Evolutionary conservation across 2,797 vertebrate genomes (phyloP).

Genomic region (Crax fasciolata): DNA sequence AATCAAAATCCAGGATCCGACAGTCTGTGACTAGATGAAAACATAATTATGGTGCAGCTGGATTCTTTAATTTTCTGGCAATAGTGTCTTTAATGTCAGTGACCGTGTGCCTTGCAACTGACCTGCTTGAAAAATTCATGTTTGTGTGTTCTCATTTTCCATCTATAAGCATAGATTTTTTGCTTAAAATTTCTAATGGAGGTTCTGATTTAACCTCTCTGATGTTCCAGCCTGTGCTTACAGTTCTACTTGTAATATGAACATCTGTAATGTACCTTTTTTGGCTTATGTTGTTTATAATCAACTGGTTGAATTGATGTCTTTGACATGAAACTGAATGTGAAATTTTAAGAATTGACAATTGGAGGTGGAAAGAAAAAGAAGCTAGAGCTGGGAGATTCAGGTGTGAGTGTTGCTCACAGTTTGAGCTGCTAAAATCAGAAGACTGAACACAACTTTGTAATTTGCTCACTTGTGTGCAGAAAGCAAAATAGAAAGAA

Average conservation of each 20-base stretch:
- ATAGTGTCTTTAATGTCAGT: not conserved
- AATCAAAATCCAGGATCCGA: not conserved
- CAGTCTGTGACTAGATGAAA: not conserved
- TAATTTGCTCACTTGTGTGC: not conserved
- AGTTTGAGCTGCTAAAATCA: not conserved
- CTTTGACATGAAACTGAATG: not conserved
- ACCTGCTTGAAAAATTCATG: not conserved
- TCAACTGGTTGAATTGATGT: not conserved
- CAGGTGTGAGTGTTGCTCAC: not conserved
- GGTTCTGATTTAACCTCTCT: not conserved
- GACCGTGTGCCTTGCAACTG: not conserved
- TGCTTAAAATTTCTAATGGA: not conserved
- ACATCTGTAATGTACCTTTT: not conserved
- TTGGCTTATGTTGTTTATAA: not conserved
- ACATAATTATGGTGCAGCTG: not conserved
- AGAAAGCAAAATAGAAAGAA: not conserved
- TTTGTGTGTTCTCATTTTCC: not conserved
- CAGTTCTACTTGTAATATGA: not conserved
- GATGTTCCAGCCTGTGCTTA: not conserved
- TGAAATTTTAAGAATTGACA: not conserved
- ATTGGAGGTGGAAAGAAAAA: not conserved
- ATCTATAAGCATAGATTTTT: not conserved
- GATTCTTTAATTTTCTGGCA: constrained; percentile 22
- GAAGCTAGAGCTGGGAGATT: not conserved
- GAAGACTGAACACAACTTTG: not conserved